Base-by-base conservation (phyloP, 1,140 invertebrate genomes). In the Drosophila tristis region DNA sequence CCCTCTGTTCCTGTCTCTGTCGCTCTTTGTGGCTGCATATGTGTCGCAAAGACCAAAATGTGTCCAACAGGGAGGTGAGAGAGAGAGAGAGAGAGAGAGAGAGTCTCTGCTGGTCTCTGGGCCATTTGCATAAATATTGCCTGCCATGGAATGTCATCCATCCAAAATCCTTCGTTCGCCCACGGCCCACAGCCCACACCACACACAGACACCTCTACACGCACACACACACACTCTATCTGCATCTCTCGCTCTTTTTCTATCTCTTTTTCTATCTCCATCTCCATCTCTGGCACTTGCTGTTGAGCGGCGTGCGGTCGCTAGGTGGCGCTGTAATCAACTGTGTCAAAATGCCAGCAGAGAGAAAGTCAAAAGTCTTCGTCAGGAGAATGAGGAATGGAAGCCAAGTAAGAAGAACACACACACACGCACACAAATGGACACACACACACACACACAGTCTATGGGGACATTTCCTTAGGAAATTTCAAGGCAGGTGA, bases 341-440 rank as follows among this genome's bases (percentile, higher is more conserved):
- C 82, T 87, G 82, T 87, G 84, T 87, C 82, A 87, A 87, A 87
- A 89, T 87, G 82, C 84, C 82, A 89, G 64, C 74, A 39, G 74
- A 87, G 87, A 86, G 56, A 70, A 70, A 55, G 78, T 80, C 74
- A 80, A 78, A 80, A 78, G 78, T 78, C 74, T 74, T 53, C 56
- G 71, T 48, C 55, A 15, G 43, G 5, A 15, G 44, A 45, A 15
- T 9, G 16, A 8, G 8, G 16, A n/a, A 26, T 50, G 49, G 62
- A 73, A 66, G 60, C 62, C 68, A 86, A 86, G 68, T 86, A 20
- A 20, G 20, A 65, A 81, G 75, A 80, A 78, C 71, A 78, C 43
- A 84, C 74, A 42, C 70, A 62, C 72, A 75, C 63, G 51, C 66
- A 72, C 51, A 76, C 53, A 29, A 8, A 50, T 20, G 55, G 31